Base-by-base conservation (phyloP, 2,888 invertebrate species). In the Chelonus formosanus region DNA sequence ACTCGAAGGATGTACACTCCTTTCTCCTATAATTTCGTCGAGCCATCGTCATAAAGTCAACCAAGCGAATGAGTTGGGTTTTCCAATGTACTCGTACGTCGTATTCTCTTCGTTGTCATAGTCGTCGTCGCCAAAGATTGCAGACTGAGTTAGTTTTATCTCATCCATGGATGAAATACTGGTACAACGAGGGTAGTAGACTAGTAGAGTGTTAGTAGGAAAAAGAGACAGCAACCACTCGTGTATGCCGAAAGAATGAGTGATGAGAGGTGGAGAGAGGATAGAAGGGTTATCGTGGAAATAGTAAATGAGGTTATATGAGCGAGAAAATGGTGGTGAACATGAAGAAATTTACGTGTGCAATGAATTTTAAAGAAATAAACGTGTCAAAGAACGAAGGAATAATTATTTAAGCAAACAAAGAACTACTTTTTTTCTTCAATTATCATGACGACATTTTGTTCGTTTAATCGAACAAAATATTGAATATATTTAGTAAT, bases 21-120 rank as follows among this genome's bases (percentile, higher is more conserved):
- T 63, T 70, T 68, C 74, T 78, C 78, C 78, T 78, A 78, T 74
- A 76, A 79, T 76, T 75, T 74, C 76, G 72, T 73, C 76, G 71
- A 77, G 73, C 76, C 78, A 75, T 78, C 78, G 79, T 81, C 82
- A 77, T 82, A 83, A 82, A 83, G 78, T 83, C 81, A 82, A 80
- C 75, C 77, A 74, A 78, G 78, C 80, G 79, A 74, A 76, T 73
- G 74, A 75, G 73, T 78, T 75, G 76, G 75, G 75, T 70, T 72
- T 73, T 73, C 73, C 69, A 70, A 73, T 71, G 72, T 72, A 54
- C 63, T 48, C 59, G 47, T 63, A 65, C 68, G 61, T 65, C 45
- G 8, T 47, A 47, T 44, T 35, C 66, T 47, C 62, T 56, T 53
- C 36, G 32, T 52, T 61, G 50, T 50, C 62, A 35, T 10, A 36